Evolutionary conservation across 2,888 invertebrate genomes (phyloP).

Genomic region (Melipona beecheii): DNA sequence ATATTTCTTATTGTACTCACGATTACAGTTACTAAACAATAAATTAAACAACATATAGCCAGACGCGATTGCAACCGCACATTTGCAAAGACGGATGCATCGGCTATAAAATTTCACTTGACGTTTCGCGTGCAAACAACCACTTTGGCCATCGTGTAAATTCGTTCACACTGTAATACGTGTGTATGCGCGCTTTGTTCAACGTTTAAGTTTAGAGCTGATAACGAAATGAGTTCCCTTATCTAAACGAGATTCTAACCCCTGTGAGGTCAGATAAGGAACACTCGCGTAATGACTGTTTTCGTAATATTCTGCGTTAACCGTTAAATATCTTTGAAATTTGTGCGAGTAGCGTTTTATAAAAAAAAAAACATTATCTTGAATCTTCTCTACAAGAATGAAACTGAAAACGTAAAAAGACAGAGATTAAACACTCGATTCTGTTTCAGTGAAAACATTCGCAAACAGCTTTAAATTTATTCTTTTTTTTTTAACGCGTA

Average conservation of each 20-base stretch:
- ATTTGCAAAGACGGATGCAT: conserved; percentile 17
- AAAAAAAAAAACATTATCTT: no score
- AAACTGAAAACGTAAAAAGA: no score
- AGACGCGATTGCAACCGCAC: conserved; percentile 9
- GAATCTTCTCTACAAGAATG: no score
- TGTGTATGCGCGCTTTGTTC: not conserved
- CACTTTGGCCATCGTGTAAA: conserved; percentile 28
- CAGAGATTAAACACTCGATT: no score
- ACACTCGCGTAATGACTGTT: not conserved
- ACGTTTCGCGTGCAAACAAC: conserved; percentile 36
- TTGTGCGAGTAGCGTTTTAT: no score
- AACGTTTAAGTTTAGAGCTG: conserved; percentile 39
- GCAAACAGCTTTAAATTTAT: no score
- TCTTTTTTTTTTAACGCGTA: no score
- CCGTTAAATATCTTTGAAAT: not conserved
- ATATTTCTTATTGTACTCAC: not conserved
- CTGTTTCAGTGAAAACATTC: no score
- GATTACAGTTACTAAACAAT: not conserved
- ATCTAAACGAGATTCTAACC: conserved; percentile 29
- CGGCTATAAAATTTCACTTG: conserved; percentile 33
- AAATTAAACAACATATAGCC: not conserved
- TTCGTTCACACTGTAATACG: conserved; percentile 13
- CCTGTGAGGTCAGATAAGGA: not conserved
- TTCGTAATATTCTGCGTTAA: not conserved
- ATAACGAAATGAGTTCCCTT: conserved; percentile 17